Evolutionary conservation across 2,888 invertebrate species (phyloP).

Genomic region (Cheilosia scutellata): DNA sequence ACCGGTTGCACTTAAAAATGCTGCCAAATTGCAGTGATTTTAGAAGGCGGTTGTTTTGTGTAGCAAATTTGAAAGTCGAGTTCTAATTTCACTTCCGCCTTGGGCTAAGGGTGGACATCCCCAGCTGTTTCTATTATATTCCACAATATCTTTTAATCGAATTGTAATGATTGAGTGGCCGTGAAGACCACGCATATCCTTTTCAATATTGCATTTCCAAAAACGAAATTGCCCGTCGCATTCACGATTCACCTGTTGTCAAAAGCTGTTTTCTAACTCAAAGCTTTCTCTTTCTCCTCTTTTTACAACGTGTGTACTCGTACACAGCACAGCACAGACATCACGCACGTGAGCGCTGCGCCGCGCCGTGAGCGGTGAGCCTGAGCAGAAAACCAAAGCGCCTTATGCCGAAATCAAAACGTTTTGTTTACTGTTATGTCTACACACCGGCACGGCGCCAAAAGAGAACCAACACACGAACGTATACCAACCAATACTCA

Average conservation of each 20-base stretch:
- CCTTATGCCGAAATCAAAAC: constrained; percentile 23
- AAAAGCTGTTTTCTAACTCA: neutral
- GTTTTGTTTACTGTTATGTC: constrained; percentile 72
- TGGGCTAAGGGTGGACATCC: too few species aligned
- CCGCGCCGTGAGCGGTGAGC: neutral
- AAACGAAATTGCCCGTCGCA: neutral
- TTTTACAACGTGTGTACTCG: neutral
- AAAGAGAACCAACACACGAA: constrained; percentile 52
- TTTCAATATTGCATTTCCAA: too few species aligned
- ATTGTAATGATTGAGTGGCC: too few species aligned
- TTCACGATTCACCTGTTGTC: neutral
- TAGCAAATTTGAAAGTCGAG: neutral
- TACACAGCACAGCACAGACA: constrained; percentile 3
- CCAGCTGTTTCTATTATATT: too few species aligned
- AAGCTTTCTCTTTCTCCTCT: constrained; percentile 16
- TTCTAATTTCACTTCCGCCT: too few species aligned
- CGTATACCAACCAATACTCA: neutral
- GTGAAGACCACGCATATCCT: too few species aligned
- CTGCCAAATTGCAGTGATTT: too few species aligned
- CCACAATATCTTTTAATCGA: too few species aligned
- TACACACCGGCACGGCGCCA: constrained; percentile 62
- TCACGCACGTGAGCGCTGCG: constrained; percentile 11
- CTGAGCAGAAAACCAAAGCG: constrained; percentile 29
- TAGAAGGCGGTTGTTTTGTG: neutral
- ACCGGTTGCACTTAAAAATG: too few species aligned